A percentile compares a stretch with the other conserved stretches of the same genome.
Conservation (phyloP, 2,888 invertebrate species). For the Volucella bombylans region DNA sequence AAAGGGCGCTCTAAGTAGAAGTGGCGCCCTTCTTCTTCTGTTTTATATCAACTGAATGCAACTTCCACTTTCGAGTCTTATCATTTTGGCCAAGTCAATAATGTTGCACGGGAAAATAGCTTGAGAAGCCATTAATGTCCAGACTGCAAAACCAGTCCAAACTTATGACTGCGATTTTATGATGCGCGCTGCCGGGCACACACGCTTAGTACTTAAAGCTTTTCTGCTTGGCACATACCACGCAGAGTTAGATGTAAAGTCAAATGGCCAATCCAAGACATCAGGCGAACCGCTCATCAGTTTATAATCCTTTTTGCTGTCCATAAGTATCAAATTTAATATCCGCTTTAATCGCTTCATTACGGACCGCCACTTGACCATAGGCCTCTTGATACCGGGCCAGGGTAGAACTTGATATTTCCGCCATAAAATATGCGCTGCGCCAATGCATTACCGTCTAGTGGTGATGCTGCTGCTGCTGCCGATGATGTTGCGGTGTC, state of each 20-base stretch:
- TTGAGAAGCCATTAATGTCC: slow-evolving; percentile 63
- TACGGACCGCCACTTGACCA: slow-evolving; percentile 67
- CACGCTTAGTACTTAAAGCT: slow-evolving; percentile 24
- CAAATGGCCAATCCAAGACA: neutral
- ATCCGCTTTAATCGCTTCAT: slow-evolving; percentile 73
- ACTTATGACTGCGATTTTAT: slow-evolving; percentile 67
- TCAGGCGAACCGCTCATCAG: slow-evolving; percentile 50
- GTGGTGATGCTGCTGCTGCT: slow-evolving; percentile 14
- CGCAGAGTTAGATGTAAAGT: neutral
- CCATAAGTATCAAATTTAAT: slow-evolving; percentile 74
- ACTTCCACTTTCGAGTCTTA: too few relatives aligned
- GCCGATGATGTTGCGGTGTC: slow-evolving; percentile 47
- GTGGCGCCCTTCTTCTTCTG: too few relatives aligned
- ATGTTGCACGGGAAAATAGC: slow-evolving; percentile 31
- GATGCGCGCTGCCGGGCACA: slow-evolving; percentile 50
- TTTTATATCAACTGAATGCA: too few relatives aligned
- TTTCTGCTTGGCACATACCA: slow-evolving; percentile 13
- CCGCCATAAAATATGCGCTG: slow-evolving; percentile 65
- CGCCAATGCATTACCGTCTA: slow-evolving; percentile 68
- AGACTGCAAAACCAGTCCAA: slow-evolving; percentile 45
- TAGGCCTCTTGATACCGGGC: too few relatives aligned
- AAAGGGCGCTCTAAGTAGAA: too few relatives aligned
- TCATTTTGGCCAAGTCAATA: slow-evolving; percentile 33
- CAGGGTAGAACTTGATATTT: slow-evolving; percentile 61
- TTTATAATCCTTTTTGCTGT: slow-evolving; percentile 71